Evolutionary conservation across 2,888 invertebrate genomes (phyloP), one percentile per base, ranked within the genome.

Genomic region (Polymixis flavicincta): DNA sequence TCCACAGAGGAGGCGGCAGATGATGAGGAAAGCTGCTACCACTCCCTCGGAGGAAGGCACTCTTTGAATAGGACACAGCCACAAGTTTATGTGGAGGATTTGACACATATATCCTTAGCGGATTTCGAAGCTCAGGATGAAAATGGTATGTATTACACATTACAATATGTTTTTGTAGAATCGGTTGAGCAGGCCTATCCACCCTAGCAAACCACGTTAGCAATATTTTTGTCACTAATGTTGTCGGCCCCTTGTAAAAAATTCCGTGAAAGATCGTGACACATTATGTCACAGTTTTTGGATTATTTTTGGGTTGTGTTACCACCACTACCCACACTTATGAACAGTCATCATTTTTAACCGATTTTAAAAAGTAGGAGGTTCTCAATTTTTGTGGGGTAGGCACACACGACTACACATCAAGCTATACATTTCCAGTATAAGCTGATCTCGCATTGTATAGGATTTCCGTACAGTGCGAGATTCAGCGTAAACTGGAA

Each of bases 1-100:
- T 96, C 96, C 79, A 96, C 96, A 84, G 96, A 96, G 92, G 96
- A 96, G 90, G 96, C 94, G 57, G 95, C 94, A 45, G 96, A 96
- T 87, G 95, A 95, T 14, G 96, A 96, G 78, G 96, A 96, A 76
- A 95, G 90, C 82, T 96, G 96, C 90, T 96, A 96, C 90, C 96
- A 96, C 89, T 96, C 95, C 60, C 92, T 96, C 14, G 96, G 96
- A 48, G 96, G 96, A 65, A 92, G 96, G 70, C 95, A 96, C 82
- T 95, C 96, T 8, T 90, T 96, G 71, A 94, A 90, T 85, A 88
- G 95, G 65, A 83, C 83, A 48, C 93, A 95, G 80, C 95, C 96
- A 3, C 96, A 94, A 83, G 96, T 96, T 63, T 96, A 96, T 85
- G 92, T 96, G 7, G 96, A 96, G 84, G 96, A 96, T 84, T 90